Conservation (phyloP, 1,140 invertebrate species). For the Steinernema feltiae region DNA sequence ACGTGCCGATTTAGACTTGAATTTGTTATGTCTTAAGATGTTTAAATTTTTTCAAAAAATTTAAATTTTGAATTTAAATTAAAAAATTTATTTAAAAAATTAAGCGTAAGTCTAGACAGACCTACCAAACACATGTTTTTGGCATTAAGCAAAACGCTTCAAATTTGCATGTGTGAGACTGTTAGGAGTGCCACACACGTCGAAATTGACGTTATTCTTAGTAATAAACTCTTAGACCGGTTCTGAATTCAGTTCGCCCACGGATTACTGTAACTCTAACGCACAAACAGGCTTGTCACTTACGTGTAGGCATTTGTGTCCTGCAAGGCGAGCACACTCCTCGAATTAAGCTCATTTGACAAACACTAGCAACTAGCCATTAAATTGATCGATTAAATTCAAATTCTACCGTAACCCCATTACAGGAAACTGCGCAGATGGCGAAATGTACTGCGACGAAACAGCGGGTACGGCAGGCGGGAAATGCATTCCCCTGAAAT, state of each 20-base stretch:
- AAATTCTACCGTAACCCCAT: not conserved
- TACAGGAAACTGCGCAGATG: not conserved
- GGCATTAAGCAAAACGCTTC: not conserved
- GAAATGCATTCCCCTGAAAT: not conserved
- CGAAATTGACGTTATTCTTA: no score
- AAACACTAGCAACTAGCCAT: not conserved
- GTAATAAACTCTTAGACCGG: no score
- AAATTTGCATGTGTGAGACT: no score
- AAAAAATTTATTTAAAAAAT: not conserved
- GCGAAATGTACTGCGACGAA: not conserved
- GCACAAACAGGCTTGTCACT: no score
- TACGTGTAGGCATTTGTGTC: no score
- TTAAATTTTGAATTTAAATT: not conserved
- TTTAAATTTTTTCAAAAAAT: not conserved
- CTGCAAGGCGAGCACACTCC: no score
- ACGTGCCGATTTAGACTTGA: not conserved
- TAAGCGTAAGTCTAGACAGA: not conserved
- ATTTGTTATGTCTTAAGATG: not conserved
- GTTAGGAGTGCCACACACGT: no score
- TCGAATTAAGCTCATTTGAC: not conserved
- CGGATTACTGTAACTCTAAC: no score
- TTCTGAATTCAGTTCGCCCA: no score
- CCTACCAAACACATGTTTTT: not conserved
- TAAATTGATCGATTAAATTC: not conserved
- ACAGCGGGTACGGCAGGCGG: not conserved